Evolutionary conservation across 1,140 invertebrate genomes (phyloP).

Genomic region (Pseudomyrmex pallidus): DNA sequence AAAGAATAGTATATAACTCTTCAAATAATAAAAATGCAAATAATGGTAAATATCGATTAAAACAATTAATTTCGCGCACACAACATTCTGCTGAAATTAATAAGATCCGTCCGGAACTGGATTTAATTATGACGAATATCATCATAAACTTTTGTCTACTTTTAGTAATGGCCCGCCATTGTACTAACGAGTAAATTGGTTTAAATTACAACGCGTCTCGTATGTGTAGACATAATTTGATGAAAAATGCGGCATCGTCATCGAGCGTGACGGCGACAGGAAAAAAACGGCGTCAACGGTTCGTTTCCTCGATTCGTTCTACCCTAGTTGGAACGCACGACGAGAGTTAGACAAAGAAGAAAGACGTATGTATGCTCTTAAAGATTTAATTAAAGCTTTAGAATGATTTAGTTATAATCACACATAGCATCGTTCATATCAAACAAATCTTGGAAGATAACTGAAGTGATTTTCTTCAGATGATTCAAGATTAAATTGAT

Average conservation of each 20-base stretch:
- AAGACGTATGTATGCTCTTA: background rate
- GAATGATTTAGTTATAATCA: background rate
- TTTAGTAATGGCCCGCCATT: constrained; percentile 7
- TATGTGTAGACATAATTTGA: constrained; percentile 34
- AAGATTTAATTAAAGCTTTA: background rate
- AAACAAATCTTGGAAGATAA: background rate
- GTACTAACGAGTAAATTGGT: constrained; percentile 65
- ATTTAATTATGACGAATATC: background rate
- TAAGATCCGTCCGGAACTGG: background rate
- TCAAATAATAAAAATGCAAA: constrained; percentile 11
- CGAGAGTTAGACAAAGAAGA: constrained; percentile 43
- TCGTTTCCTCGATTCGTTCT: constrained; percentile 71
- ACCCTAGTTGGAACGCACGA: constrained; percentile 63
- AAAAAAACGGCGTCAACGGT: constrained; percentile 71
- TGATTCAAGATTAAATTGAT: too few species aligned
- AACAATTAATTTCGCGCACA: background rate
- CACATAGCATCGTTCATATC: background rate
- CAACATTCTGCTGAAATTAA: background rate
- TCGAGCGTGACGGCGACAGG: constrained; percentile 67
- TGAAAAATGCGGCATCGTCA: constrained; percentile 44
- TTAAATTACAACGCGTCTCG: constrained; percentile 62
- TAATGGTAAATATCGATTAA: background rate
- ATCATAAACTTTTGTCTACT: background rate
- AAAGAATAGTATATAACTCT: background rate
- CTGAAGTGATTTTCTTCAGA: background rate